These are phyloP conservation scores for Nineta flava DNA, from an alignment of 2,888 invertebrate genomes.

Conservation along the genomic window DNA sequence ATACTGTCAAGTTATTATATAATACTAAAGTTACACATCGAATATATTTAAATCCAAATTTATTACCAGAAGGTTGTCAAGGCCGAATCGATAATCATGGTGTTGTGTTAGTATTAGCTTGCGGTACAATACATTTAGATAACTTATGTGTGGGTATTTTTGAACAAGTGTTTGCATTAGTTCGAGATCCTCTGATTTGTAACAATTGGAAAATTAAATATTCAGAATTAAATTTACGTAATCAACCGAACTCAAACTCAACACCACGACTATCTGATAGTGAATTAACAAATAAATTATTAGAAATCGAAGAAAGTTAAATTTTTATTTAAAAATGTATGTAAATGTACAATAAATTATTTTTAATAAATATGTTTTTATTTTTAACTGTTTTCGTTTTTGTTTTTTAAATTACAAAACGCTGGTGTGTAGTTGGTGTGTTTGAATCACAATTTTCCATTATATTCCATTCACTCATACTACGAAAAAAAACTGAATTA, in stretches of 20 bases:
- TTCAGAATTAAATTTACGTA: conserved; percentile 31
- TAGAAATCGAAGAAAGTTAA: neutral
- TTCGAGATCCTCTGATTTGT: conserved; percentile 40
- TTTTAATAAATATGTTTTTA: neutral
- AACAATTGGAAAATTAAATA: conserved; percentile 53
- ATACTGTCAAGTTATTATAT: conserved; percentile 25
- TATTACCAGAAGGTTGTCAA: conserved; percentile 35
- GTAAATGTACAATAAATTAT: neutral
- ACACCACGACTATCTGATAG: conserved; percentile 19
- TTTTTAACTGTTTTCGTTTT: neutral
- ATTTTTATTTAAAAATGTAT: neutral
- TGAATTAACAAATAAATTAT: conserved; percentile 18
- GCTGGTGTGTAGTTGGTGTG: no score
- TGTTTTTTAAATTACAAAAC: no score
- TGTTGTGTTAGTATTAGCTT: conserved; percentile 38
- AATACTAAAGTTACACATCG: conserved; percentile 27
- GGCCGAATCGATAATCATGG: conserved; percentile 44
- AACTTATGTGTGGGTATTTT: conserved; percentile 40
- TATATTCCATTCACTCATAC: no score
- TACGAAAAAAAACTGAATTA: no score
- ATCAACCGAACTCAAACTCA: conserved; percentile 17
- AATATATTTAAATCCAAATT: conserved; percentile 43
- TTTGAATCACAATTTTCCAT: no score
- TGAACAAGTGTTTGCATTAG: conserved; percentile 45
- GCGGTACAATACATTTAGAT: conserved; percentile 43